Evolutionary conservation across 2,888 invertebrate genomes (phyloP).

Genomic region (Rotaria macrura): DNA sequence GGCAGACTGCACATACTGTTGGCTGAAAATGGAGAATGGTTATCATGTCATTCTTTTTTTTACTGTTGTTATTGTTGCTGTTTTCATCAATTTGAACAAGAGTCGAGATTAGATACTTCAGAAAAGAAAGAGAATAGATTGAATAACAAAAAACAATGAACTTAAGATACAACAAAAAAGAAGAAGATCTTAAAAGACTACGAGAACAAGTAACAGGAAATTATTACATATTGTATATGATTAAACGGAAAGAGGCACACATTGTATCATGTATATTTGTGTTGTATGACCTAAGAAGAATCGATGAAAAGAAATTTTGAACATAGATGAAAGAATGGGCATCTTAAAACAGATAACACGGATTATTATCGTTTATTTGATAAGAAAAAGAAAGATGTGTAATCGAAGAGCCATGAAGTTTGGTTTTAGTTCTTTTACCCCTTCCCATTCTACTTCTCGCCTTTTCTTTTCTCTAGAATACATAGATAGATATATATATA

Average conservation of each 20-base stretch:
- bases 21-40: background rate
- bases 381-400: background rate
- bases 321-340: too few species aligned
- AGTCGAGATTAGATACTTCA: background rate
- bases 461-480: background rate
- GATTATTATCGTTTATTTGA: background rate
- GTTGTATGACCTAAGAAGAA: background rate
- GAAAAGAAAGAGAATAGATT: background rate
- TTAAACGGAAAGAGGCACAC: background rate
- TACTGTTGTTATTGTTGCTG: background rate
- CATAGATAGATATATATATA: background rate
- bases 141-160: background rate
- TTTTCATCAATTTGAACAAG: background rate
- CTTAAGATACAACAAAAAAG: background rate
- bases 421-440: background rate
- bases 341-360: too few species aligned
- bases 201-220: background rate
- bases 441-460: background rate
- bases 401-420: background rate
- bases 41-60: background rate
- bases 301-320: background rate
- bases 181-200: background rate
- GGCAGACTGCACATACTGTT: background rate
- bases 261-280: background rate
- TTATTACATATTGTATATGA: background rate